Evolutionary conservation across 2,888 invertebrate species (phyloP).

Genomic region (Leptinotarsa tumamoca): DNA sequence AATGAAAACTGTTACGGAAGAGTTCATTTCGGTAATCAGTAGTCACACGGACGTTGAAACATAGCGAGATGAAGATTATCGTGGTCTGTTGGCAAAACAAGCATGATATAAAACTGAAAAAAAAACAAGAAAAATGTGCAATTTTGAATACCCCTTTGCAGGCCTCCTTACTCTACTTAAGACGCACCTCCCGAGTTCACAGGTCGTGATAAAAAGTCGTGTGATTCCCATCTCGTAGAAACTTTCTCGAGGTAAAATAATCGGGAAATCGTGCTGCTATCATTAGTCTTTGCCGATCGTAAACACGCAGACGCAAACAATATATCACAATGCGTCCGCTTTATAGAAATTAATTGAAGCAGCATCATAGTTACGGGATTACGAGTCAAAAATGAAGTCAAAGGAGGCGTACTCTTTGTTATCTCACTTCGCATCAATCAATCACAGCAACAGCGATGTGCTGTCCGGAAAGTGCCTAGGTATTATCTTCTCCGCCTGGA

Average conservation of each 20-base stretch:
- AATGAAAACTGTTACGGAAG: too few species aligned
- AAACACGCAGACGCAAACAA: slow-evolving; percentile 7
- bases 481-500: slow-evolving; percentile 25
- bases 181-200: too few species aligned
- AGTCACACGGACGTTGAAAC: too few species aligned
- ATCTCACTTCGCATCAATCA: slow-evolving; percentile 31
- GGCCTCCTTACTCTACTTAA: too few species aligned
- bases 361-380: slow-evolving; percentile 13
- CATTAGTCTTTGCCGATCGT: slow-evolving; percentile 5
- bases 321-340: slow-evolving; percentile 19
- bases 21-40: too few species aligned
- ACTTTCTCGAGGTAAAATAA: not conserved
- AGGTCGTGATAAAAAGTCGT: not conserved
- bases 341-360: slow-evolving; percentile 23
- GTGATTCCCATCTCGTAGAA: not conserved
- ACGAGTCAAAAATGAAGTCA: slow-evolving; percentile 21
- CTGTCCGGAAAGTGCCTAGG: slow-evolving; percentile 17
- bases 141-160: too few species aligned
- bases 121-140: too few species aligned
- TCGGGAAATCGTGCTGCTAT: not conserved
- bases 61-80: too few species aligned
- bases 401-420: slow-evolving; percentile 24
- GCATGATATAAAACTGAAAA: too few species aligned
- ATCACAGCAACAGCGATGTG: not conserved
- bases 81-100: too few species aligned